Evolutionary conservation across 92 coral and sea anemone species (phyloP).

Genomic region (Pocillopora grandis): DNA sequence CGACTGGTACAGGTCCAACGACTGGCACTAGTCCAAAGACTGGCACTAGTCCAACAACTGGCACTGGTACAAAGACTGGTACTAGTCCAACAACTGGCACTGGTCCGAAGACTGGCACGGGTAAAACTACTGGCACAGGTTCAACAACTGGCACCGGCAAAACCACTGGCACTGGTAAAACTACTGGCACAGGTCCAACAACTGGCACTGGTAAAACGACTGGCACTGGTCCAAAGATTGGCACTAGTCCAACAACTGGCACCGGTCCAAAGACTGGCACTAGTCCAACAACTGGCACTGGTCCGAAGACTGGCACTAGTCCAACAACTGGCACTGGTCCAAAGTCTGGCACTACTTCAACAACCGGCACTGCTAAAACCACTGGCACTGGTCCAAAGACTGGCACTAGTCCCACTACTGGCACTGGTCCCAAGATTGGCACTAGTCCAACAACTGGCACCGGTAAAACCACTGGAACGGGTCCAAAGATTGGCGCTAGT

Average conservation of each 20-base stretch:
- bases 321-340: neutral
- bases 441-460: neutral
- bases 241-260: neutral
- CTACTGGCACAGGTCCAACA: neutral
- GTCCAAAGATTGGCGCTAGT: neutral
- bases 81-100: neutral
- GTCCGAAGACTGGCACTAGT: neutral
- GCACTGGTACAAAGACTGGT: neutral
- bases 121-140: neutral
- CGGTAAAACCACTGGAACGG: neutral
- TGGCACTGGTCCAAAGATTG: neutral
- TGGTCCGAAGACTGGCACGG: neutral
- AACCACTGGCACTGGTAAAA: neutral
- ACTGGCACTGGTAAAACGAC: neutral
- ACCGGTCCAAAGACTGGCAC: neutral
- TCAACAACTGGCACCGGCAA: neutral
- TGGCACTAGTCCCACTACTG: neutral
- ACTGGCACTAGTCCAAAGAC: constrained; percentile 1
- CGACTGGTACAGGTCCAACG: constrained; percentile 13
- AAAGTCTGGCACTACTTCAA: neutral
- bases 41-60: neutral
- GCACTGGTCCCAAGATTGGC: too few species aligned
- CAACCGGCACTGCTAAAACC: neutral
- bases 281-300: neutral
- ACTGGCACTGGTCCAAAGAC: constrained; percentile 4